A percentile compares a stretch with the other conserved stretches of the same genome.
Evolutionary conservation across 2,113 vertebrate genomes (phyloP).

Genomic region (Trinectes maculatus): DNA sequence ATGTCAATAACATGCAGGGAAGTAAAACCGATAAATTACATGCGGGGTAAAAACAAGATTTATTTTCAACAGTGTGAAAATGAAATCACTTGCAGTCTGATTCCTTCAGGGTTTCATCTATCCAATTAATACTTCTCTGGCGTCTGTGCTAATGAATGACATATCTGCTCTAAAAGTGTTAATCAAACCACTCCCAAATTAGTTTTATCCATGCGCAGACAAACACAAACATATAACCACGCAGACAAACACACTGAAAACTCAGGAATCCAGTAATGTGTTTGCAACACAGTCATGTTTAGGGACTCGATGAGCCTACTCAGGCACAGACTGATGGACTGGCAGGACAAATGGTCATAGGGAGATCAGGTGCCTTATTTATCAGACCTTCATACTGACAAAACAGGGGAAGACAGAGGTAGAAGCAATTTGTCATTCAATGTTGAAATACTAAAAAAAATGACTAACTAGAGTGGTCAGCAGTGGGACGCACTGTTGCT

Average conservation of each 20-base stretch:
- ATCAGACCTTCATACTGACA: too few relatives aligned
- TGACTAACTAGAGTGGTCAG: too few relatives aligned
- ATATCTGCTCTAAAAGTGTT: slow-evolving; percentile 40
- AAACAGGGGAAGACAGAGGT: too few relatives aligned
- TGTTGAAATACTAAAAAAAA: too few relatives aligned
- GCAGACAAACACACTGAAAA: neutral
- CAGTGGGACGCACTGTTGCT: too few relatives aligned
- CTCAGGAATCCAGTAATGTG: slow-evolving; percentile 8
- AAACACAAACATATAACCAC: neutral
- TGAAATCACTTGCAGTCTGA: slow-evolving; percentile 36
- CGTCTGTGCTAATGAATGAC: slow-evolving; percentile 49
- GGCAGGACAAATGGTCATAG: too few relatives aligned
- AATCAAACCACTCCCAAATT: slow-evolving; percentile 22
- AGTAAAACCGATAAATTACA: slow-evolving; percentile 3
- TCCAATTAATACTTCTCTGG: slow-evolving; percentile 27
- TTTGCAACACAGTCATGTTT: slow-evolving; percentile 16
- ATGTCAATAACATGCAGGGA: neutral
- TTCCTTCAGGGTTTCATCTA: slow-evolving; percentile 31
- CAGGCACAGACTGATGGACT: too few relatives aligned
- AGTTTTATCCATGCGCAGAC: neutral
- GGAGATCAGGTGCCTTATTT: too few relatives aligned
- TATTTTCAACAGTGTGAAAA: slow-evolving; percentile 37
- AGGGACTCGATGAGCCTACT: too few relatives aligned
- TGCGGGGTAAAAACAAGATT: slow-evolving; percentile 24
- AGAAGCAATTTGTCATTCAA: too few relatives aligned